A percentile compares a stretch with the other conserved stretches of the same genome.
Conservation (phyloP, 2,888 invertebrate genomes). For the Lepidochrysops patricia region DNA sequence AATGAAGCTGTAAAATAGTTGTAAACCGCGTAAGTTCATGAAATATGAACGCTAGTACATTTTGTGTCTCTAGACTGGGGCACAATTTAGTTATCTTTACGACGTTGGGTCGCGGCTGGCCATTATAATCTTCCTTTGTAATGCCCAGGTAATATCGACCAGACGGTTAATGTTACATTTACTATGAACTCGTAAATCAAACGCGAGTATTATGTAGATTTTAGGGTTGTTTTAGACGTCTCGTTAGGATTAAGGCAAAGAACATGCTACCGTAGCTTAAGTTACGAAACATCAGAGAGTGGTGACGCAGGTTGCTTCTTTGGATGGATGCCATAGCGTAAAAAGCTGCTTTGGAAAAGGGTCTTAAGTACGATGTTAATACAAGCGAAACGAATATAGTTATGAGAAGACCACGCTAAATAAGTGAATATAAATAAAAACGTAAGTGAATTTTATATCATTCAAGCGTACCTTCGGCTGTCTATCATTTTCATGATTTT, state of each 20-base stretch:
- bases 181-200: neutral
- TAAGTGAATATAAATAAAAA: no score
- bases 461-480: no score
- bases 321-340: no score
- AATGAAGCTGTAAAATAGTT: neutral
- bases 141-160: neutral
- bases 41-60: slow-evolving; percentile 4
- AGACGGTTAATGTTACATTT: neutral
- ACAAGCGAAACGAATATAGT: no score
- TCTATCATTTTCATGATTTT: no score
- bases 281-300: no score
- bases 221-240: neutral
- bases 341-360: no score
- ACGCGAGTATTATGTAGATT: neutral
- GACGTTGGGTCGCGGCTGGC: neutral
- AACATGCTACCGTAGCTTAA: no score
- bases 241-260: neutral
- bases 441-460: no score
- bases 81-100: slow-evolving; percentile 5
- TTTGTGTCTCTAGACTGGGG: neutral
- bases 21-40: neutral
- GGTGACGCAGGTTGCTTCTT: no score
- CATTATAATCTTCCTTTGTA: slow-evolving; percentile 4
- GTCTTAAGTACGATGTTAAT: no score
- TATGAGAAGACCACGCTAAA: no score